These are phyloP conservation scores for Coenobita brevimanus DNA, from an alignment of 1,140 invertebrate genomes.

Conservation along the genomic window DNA sequence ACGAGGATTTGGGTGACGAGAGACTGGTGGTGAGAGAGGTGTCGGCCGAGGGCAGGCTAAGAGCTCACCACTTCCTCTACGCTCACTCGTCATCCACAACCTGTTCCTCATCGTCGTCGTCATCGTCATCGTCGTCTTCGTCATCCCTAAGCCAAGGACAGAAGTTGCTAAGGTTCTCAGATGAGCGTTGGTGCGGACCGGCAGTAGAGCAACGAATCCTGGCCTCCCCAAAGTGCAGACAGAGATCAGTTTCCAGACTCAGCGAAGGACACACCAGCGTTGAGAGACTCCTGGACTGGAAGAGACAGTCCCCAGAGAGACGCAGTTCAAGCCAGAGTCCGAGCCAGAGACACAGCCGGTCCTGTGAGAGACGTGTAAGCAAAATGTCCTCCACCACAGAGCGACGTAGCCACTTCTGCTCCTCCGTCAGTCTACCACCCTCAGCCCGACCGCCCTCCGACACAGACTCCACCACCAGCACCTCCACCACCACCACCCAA, in stretches of 20 bases:
- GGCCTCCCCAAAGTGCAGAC: constrained; percentile 8
- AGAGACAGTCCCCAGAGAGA: background rate
- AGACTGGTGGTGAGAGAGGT: background rate
- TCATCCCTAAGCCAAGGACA: background rate
- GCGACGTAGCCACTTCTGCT: constrained; percentile 8
- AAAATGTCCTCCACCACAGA: background rate
- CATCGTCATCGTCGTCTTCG: constrained; percentile 4
- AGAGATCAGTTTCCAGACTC: background rate
- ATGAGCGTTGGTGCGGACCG: constrained; percentile 24
- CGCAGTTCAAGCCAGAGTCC: background rate
- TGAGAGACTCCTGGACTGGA: constrained; percentile 19
- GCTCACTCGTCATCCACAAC: no score
- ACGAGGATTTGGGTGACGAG: no score
- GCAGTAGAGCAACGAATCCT: background rate
- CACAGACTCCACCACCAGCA: background rate
- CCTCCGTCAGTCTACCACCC: constrained; percentile 33
- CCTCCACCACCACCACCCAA: background rate
- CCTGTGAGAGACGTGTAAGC: background rate
- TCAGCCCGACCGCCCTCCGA: background rate
- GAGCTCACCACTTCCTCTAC: constrained; percentile 9
- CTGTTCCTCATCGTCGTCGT: background rate
- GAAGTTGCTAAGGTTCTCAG: constrained; percentile 32
- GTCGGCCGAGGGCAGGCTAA: constrained; percentile 16
- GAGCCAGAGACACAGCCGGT: constrained; percentile 12
- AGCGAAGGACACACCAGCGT: background rate